Conservation (phyloP, 2,113 vertebrate genomes). For the Microtus montanus region DNA sequence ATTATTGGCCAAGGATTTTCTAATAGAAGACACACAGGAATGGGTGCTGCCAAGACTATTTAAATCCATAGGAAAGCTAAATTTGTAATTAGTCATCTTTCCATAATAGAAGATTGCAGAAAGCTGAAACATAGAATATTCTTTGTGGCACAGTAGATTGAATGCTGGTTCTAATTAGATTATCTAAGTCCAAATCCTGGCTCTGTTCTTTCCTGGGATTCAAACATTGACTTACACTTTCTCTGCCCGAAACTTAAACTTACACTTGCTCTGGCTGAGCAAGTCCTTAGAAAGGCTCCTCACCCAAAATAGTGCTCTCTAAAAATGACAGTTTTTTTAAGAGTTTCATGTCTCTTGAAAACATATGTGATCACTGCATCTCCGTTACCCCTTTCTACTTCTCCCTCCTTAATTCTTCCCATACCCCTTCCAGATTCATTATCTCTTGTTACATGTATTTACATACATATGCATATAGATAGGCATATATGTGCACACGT, state of each 20-base stretch:
- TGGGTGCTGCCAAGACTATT: not conserved
- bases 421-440: not conserved
- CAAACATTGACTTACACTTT: not conserved
- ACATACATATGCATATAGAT: not conserved
- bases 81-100: constrained; percentile 29
- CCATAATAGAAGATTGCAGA: not conserved
- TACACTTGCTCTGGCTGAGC: not conserved
- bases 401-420: too few species aligned
- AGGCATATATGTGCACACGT: not conserved
- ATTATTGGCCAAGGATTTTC: constrained; percentile 44
- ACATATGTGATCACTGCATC: not conserved
- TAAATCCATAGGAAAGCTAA: not conserved
- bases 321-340: not conserved
- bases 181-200: not conserved
- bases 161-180: not conserved
- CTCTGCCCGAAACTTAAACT: too few species aligned
- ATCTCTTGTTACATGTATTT: not conserved
- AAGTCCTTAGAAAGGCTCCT: not conserved
- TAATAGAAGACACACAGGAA: not conserved
- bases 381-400: not conserved
- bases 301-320: not conserved
- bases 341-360: not conserved
- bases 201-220: not conserved
- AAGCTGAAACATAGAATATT: not conserved
- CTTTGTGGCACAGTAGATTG: not conserved